phyloP scores from a whole-genome alignment of 2,113 vertebrate genomes.

The Formicarius rufipectus region DNA sequence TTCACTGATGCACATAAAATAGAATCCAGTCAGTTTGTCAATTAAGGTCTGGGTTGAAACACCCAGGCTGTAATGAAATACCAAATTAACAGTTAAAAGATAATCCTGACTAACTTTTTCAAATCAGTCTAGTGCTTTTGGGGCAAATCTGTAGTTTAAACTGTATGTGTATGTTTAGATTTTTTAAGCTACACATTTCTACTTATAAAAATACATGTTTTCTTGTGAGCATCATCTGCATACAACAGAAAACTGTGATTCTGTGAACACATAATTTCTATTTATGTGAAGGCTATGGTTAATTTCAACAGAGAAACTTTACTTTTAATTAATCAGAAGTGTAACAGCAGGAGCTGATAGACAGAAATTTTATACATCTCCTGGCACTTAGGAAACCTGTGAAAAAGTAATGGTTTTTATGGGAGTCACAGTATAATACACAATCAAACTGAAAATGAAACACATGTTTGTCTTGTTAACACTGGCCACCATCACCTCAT shows the following conservation, averaged over 20 bases:
- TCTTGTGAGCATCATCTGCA: neutral
- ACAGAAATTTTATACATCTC: neutral
- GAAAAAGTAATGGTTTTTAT: neutral
- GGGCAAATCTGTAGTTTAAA: neutral
- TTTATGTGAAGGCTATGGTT: neutral
- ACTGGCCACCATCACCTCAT: neutral
- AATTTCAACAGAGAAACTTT: neutral
- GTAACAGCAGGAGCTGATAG: neutral
- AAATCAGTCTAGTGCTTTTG: neutral
- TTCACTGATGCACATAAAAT: constrained; percentile 52
- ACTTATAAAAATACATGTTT: neutral
- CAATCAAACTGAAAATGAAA: constrained; percentile 56
- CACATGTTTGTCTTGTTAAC: constrained; percentile 24
- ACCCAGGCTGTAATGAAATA: constrained; percentile 29
- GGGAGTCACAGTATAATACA: constrained; percentile 47
- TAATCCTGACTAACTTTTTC: neutral
- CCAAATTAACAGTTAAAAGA: constrained; percentile 18
- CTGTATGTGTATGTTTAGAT: neutral
- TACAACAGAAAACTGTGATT: neutral
- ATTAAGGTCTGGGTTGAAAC: constrained; percentile 43
- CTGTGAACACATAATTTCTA: neutral
- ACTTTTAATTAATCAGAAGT: neutral
- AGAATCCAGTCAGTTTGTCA: constrained; percentile 51
- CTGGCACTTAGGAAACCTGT: neutral
- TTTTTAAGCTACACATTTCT: neutral